Evolutionary conservation across 2,797 vertebrate genomes (phyloP), one percentile per base, ranked within the genome.

Genomic region (Mus minutoides): DNA sequence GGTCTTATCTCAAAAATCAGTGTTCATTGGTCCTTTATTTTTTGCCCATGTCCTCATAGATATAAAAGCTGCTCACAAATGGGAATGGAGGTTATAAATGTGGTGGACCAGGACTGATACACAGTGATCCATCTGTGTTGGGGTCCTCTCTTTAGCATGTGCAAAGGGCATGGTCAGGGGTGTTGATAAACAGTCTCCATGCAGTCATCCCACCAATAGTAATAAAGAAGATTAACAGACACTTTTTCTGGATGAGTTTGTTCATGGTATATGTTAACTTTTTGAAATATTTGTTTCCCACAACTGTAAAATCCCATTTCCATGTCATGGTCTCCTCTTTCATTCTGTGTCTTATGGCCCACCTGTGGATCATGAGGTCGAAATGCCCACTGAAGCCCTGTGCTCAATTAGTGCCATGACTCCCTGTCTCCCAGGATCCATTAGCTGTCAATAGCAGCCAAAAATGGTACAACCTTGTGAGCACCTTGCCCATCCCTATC

Each of bases 261-360:
- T 91, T 94, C 29, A 7, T 84, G 3, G 34, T 34, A 54, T 75
- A 71, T 78, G 60, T 77, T 93, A 96, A 76, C 40, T 79, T 84
- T 54, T 92, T 95, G 62, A 29, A 75, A 40, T 54, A 73, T 92
- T 58, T 83, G 31, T 84, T 94, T 94, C 21, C 75, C 6, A 43
- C 22, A n/a, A n/a, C n/a, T 94, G 56, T 83, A 95, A 93, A 97
- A 86, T 71, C 22, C 12, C 60, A n/a, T 37, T 73, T n/a, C 69
- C 26, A 34, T 43, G 24, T 43, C 34, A 54, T 71, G 43, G 10
- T 62, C 67, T 46, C 49, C 40, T 71, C 22, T 71, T 29, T 54
- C 26, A 2, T 29, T 71, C 34, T 87, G 24, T 40, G 14, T 2
- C 67, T 6, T 49, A 12, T 14, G 46, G 37, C 24, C 31, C 19